Evolutionary conservation across 2,888 invertebrate species (phyloP), one percentile per base, ranked within the genome.

Genomic region (Dasypogon diadema): DNA sequence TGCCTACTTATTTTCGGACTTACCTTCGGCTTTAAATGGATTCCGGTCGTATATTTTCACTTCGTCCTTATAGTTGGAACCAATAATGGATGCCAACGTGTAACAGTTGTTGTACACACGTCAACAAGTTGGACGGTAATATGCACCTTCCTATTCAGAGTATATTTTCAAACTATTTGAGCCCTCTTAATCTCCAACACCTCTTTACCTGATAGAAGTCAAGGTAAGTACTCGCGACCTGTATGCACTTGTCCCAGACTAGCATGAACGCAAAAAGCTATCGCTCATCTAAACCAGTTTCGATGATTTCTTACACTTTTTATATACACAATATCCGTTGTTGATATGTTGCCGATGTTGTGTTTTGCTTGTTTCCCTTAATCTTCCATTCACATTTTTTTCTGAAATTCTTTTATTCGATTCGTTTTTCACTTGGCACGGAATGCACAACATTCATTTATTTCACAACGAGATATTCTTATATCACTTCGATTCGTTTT

Each of bases 21-120:
- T 48, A 68, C 65, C 65, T 46, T 68, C 65, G 18, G n/a, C 48
- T 46, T 65, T 68, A 68, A 68, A 68, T 68, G 65, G 16, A 68
- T 68, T 68, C 65, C 46, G 21, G 8, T 48, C 65, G 21, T 37
- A 37, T n/a, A n/a, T 37, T 21, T 37, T 37, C 3, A 21, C 34
- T 21, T 60, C 60, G 60, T 60, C 60, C 60, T 60, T 34, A 60
- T 12, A n/a, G n/a, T n/a, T n/a, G n/a, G n/a, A n/a, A n/a, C n/a
- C n/a, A n/a, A n/a, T n/a, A n/a, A n/a, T n/a, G n/a, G n/a, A n/a
- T n/a, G n/a, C n/a, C n/a, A n/a, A n/a, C n/a, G n/a, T n/a, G n/a
- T n/a, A n/a, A n/a, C 37, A 42, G 42, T 22, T 65, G n/a, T 22
- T 68, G 10, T 18, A 48, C 14, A 37, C 48, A 26, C 42, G 46